Base-by-base conservation (phyloP, 2,113 vertebrate genomes). In the Trichomycterus rosablanca region DNA sequence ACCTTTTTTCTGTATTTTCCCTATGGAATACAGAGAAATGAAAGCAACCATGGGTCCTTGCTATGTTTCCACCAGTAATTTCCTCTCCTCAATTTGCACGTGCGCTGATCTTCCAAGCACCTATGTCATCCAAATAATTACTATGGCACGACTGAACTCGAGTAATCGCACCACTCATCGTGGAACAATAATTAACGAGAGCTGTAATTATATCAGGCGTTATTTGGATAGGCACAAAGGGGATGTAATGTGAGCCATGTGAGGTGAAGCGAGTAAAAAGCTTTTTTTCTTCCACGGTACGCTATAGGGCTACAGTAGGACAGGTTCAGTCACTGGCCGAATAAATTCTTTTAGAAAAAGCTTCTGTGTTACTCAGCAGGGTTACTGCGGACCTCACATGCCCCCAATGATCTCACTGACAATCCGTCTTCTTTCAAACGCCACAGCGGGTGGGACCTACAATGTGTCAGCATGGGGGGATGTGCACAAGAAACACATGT, bases 241-340 rank as follows among this genome's bases (percentile, higher is more conserved):
- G 43, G 11, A 6, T 37, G 51, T 23, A 44, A 53, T 23, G 39
- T 24, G 30, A 57, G 34, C 20, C 32, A 6, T n/a, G 34, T 40
- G 35, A 19, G 46, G 46, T 24, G 20, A 10, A 35, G 24, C 42
- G 7, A 1, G 3, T 1, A 55, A 73, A 57, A 73, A 62, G 75
- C 63, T 72, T 66, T 71, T 84, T 76, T 76, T 68, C 71, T 77
- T 76, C 68, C 70, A 84, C 81, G 78, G 78, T 70, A 80, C 4
- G 3, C 39, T n/a, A 14, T 6, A 7, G 40, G 76, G 72, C 48
- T 63, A 73, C 81, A 74, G 80, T 76, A 75, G 78, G 74, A 61
- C 75, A 52, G 72, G 59, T 66, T 70, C 68, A 40, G 74, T 74
- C 68, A 80, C 74, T 37, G 55, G 71, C 70, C 76, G 72, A 66